phyloP scores from a whole-genome alignment of 2,113 vertebrate genomes.

The Carassius gibelio region DNA sequence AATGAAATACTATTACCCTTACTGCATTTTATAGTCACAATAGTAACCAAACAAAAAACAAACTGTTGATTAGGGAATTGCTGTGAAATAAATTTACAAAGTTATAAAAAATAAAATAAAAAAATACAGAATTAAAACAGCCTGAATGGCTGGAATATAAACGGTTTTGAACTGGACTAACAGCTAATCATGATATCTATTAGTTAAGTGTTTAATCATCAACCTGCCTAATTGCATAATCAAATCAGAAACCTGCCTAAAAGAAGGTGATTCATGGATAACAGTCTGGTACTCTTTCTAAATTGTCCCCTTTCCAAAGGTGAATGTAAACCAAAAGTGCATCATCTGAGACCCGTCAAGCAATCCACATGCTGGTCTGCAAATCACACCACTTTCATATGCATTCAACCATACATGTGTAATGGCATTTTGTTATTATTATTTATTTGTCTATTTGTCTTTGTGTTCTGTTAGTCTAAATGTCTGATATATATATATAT shows the following conservation, averaged over 20 bases:
- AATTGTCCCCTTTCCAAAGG: slow-evolving; percentile 22
- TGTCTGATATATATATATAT: too few relatives aligned
- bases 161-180: slow-evolving; percentile 50
- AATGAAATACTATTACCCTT: slow-evolving; percentile 16
- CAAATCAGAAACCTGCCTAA: slow-evolving; percentile 77
- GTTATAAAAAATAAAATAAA: background rate
- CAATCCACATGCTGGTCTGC: slow-evolving; percentile 10
- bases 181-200: slow-evolving; percentile 70
- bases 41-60: background rate
- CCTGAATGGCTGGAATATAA: slow-evolving; percentile 13
- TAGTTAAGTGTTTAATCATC: slow-evolving; percentile 79
- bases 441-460: background rate
- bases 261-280: slow-evolving; percentile 69
- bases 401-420: background rate
- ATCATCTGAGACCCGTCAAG: background rate
- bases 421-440: background rate
- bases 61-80: background rate
- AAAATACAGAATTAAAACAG: background rate
- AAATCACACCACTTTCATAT: background rate
- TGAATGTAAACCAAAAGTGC: background rate
- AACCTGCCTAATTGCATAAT: slow-evolving; percentile 79
- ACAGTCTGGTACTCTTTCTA: slow-evolving; percentile 31
- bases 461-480: too few relatives aligned
- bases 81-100: slow-evolving; percentile 1
- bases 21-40: background rate